Percentiles rank a stretch among this genome's conserved stretches.
phyloP scores from a whole-genome alignment of 2,888 invertebrate species.

The Mycalesis mineus region DNA sequence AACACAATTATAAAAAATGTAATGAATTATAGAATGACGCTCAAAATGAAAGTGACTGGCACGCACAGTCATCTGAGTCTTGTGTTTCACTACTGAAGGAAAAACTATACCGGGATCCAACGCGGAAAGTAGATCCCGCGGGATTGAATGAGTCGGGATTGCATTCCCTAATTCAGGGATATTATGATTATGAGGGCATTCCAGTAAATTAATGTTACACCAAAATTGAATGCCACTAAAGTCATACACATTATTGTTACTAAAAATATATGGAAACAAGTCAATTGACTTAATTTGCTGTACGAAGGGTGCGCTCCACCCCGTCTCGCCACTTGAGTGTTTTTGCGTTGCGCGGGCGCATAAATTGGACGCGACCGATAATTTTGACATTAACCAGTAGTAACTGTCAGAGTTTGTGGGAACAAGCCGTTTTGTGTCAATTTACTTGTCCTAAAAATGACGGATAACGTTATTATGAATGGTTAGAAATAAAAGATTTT shows the following conservation, averaged over 20 bases:
- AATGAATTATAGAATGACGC: too few relatives aligned
- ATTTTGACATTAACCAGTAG: slow-evolving; percentile 75
- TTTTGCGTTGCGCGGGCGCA: slow-evolving; percentile 60
- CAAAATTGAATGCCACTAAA: slow-evolving; percentile 26
- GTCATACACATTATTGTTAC: slow-evolving; percentile 37
- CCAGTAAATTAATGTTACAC: slow-evolving; percentile 14
- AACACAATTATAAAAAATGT: too few relatives aligned
- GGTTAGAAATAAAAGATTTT: not conserved
- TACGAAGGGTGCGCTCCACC: slow-evolving; percentile 37
- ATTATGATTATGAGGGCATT: not conserved
- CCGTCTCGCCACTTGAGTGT: slow-evolving; percentile 58
- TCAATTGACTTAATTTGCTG: slow-evolving; percentile 57
- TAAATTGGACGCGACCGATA: slow-evolving; percentile 70
- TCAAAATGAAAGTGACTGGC: too few relatives aligned
- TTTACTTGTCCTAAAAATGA: slow-evolving; percentile 50
- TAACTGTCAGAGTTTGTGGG: slow-evolving; percentile 60
- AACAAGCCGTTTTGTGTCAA: slow-evolving; percentile 63
- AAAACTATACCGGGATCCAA: too few relatives aligned
- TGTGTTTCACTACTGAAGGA: too few relatives aligned
- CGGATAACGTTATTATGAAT: slow-evolving; percentile 40
- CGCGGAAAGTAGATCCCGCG: too few relatives aligned
- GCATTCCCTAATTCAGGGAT: too few relatives aligned
- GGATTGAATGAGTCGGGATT: too few relatives aligned
- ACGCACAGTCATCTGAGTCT: too few relatives aligned
- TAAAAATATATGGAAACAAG: slow-evolving; percentile 61